Base-by-base conservation (phyloP, 2,113 vertebrate genomes). In the Orycteropus afer region DNA sequence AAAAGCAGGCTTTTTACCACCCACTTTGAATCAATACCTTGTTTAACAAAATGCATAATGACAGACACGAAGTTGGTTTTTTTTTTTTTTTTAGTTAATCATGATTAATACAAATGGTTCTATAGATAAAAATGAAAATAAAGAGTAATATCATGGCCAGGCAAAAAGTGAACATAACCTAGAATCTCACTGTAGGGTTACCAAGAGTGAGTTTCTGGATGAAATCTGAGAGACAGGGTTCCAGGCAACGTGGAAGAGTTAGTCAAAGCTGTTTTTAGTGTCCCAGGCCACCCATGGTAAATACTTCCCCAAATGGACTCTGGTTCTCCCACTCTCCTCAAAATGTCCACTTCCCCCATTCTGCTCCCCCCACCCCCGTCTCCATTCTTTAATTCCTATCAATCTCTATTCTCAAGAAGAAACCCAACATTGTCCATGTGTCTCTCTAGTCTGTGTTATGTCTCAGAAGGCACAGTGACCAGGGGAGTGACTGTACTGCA, bases 71-170 rank as follows among this genome's bases (percentile, higher is more conserved):
- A 84, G 25, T n/a, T n/a, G n/a, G n/a, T n/a, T n/a, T 65, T 85
- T 84, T 80, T 86, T 88, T 86, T 83, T 76, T 82, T 88, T 86
- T 89, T 76, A 63, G 37, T 87, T 95, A 95, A 20, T 25, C 27
- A 86, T 40, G 55, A 89, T 85, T 53, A 86, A 79, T 23, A 80
- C 1, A 89, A 85, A 89, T 32, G 34, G 12, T 20, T 89, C 12
- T 85, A 51, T 49, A 69, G 47, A 40, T 59, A 79, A 94, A 89
- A 85, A 84, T 69, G 63, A 79, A 93, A 94, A 83, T 37, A 78
- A 93, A 63, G n/a, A 82, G 7, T 49, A 32, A 15, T 37, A 13
- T 67, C 27, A 51, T 7, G 81, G 69, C 9, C 40, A 83, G 76
- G 65, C 53, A 86, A 81, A 84, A 93, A 79, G n/a, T 83, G n/a